Evolutionary conservation across 2,888 invertebrate genomes (phyloP).

Genomic region (Eupithecia abbreviata): DNA sequence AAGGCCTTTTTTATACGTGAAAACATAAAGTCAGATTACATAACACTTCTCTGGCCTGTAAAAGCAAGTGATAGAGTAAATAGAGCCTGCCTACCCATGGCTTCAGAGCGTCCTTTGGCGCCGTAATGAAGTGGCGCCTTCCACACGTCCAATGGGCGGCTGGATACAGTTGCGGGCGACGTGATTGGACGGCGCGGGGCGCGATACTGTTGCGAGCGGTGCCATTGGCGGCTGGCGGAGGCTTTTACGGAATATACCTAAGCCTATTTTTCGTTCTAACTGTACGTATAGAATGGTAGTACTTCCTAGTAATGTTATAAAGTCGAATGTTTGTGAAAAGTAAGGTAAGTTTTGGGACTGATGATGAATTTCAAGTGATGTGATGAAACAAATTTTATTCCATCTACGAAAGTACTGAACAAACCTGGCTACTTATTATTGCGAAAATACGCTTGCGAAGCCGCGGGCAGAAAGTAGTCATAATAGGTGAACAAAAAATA

Average conservation of each 20-base stretch:
- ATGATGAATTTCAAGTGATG: too few species aligned
- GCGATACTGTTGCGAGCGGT: conserved; percentile 35
- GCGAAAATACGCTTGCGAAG: too few species aligned
- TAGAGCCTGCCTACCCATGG: not conserved
- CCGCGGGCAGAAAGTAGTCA: too few species aligned
- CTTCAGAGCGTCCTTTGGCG: conserved; percentile 7
- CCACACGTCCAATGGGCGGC: conserved; percentile 50
- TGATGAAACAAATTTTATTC: too few species aligned
- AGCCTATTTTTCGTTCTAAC: not conserved
- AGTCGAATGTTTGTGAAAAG: too few species aligned
- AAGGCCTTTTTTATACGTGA: not conserved
- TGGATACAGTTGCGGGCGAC: conserved; percentile 50
- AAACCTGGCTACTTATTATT: too few species aligned
- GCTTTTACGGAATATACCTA: not conserved
- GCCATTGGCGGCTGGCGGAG: not conserved
- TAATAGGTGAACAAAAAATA: not conserved
- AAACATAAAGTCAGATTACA: not conserved
- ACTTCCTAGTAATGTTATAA: too few species aligned
- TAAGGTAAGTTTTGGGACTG: too few species aligned
- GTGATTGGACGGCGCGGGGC: conserved; percentile 43
- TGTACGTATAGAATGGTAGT: not conserved
- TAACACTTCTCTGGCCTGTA: not conserved
- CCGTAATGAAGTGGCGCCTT: conserved; percentile 30
- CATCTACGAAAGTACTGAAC: too few species aligned
- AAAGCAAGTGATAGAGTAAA: not conserved